Base-by-base conservation (phyloP, 2,113 vertebrate species). In the Microcebus ravelobensis region DNA sequence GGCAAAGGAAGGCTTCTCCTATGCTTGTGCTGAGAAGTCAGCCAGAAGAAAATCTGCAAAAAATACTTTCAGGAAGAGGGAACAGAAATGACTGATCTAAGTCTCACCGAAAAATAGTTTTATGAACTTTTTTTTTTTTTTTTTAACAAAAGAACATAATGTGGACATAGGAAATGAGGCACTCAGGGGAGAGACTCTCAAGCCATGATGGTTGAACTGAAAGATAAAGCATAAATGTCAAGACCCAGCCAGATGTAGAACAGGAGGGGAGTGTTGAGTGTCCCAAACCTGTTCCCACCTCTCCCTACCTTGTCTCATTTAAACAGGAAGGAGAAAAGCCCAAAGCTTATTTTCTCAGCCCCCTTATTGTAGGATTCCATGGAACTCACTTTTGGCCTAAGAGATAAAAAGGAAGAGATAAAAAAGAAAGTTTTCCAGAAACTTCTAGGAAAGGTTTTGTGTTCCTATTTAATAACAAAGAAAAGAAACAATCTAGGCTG, bases 131-230 rank as follows among this genome's bases (percentile, higher is more conserved):
- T 79, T 45, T 77, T 48, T 79, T n/a, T 79, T 52, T 77, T 48
- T 79, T 79, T 52, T n/a, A 90, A 90, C 8, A 65, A 73, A 83
- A 45, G 48, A 12, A 45, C 17, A 17, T 83, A n/a, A 82, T 89
- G 21, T 73, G 8, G 39, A 70, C 17, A 63, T 70, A 74, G 48
- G 52, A 67, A 67, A 67, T 25, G 11, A 42, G 18, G n/a, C 61
- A 18, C 0, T 77, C 65, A 85, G 8, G 39, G 10, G 23, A 34
- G 5, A 36, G 31, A 23, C 10, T 81, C 80, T 94, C 31, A 87
- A 65, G 20, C 1, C 83, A 92, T 57, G 5, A 39, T 34, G 1
- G 10, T 3, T 76, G 55, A n/a, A 65, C 42, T 84, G 36, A 80
- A 89, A 81, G 61, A 34, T n/a, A 12, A 93, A 91, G 9, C 70